Conservation (phyloP, 2,797 vertebrate genomes). For the Chromis chromis region DNA sequence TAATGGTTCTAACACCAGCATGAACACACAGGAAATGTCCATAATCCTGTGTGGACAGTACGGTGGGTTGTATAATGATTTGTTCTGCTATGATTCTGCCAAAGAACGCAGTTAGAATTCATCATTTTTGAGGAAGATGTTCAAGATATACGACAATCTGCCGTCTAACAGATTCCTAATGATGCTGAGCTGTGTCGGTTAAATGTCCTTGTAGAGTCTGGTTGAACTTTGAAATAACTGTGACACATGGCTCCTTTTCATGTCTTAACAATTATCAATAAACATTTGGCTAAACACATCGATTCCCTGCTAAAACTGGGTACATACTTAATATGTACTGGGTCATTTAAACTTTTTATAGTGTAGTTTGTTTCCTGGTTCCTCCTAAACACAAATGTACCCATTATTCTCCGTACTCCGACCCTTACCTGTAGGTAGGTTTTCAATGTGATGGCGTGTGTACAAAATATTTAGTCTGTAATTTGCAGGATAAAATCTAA, state of each 20-base stretch:
- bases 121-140: background rate
- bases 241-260: background rate
- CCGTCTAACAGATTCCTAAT: background rate
- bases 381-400: background rate
- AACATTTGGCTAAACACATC: background rate
- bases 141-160: background rate
- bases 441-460: background rate
- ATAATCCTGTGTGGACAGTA: background rate
- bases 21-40: background rate
- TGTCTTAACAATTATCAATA: background rate
- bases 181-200: background rate
- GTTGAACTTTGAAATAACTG: too few relatives aligned
- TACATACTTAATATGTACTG: background rate
- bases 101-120: too few relatives aligned
- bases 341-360: background rate
- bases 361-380: background rate
- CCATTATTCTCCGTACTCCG: background rate
- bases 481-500: slow-evolving; percentile 11
- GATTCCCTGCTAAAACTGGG: background rate
- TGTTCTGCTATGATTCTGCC: background rate
- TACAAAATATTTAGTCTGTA: background rate
- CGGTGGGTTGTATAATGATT: background rate
- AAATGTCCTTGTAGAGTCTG: background rate
- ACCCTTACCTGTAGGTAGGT: background rate
- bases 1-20: background rate